A percentile compares a stretch with the other conserved stretches of the same genome.
phyloP scores from a whole-genome alignment of 2,113 vertebrate genomes.

The Rhinopithecus roxellana region DNA sequence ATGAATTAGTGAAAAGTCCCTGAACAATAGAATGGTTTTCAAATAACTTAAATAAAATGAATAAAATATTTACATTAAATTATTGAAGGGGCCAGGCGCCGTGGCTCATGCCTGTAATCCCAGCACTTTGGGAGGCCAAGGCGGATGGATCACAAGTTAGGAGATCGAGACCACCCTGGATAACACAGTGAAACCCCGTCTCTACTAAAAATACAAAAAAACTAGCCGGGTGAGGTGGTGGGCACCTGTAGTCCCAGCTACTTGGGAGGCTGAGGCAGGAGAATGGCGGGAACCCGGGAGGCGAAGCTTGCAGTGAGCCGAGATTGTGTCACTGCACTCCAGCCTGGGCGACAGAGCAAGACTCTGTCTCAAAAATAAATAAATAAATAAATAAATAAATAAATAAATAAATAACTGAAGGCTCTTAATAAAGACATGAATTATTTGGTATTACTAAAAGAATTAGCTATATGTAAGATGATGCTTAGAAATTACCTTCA shows the following conservation, averaged over 20 bases:
- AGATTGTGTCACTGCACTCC: too few species aligned
- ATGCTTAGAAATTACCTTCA: neutral
- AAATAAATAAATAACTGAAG: neutral
- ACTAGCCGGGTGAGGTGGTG: fast-evolving
- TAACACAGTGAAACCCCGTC: too few species aligned
- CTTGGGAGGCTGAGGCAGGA: too few species aligned
- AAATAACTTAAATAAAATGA: neutral
- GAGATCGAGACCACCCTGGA: too few species aligned
- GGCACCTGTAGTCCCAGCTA: too few species aligned
- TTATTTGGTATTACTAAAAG: constrained; percentile 1
- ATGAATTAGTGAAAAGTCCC: neutral
- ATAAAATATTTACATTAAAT: neutral
- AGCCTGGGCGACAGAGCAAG: fast-evolving
- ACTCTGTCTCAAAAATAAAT: too few species aligned
- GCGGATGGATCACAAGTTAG: too few species aligned
- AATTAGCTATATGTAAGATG: neutral
- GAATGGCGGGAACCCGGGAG: too few species aligned
- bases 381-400: neutral
- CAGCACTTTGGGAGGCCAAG: too few species aligned
- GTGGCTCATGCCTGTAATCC: too few species aligned
- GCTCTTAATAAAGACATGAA: neutral
- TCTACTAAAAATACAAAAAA: too few species aligned
- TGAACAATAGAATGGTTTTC: neutral
- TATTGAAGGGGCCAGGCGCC: neutral
- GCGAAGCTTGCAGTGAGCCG: too few species aligned